Conservation (phyloP, 2,113 vertebrate species). For the Zapornia atra region DNA sequence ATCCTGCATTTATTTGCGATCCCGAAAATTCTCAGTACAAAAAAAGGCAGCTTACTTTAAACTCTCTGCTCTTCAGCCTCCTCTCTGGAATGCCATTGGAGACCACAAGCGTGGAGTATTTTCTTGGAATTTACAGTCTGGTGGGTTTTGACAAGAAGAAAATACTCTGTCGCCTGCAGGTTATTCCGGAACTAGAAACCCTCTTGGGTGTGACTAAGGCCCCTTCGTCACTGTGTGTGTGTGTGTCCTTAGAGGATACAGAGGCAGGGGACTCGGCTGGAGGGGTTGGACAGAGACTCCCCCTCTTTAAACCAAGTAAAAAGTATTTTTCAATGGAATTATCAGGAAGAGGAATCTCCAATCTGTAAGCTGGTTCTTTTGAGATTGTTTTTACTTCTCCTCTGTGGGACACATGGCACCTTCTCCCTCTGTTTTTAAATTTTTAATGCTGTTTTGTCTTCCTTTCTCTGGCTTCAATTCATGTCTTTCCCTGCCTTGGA, state of each 20-base stretch:
- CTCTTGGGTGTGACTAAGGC: not conserved
- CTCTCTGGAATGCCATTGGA: slow-evolving; percentile 17
- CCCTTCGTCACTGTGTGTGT: not conserved
- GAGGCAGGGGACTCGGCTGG: not conserved
- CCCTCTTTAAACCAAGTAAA: not conserved
- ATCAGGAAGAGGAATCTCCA: not conserved
- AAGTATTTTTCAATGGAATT: not conserved
- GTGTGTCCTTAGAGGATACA: not conserved
- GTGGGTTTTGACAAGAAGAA: not conserved
- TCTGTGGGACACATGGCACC: slow-evolving; percentile 3
- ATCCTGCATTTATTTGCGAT: not conserved
- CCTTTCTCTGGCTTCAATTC: slow-evolving; percentile 42
- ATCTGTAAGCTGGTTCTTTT: not conserved
- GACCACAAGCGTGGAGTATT: not conserved
- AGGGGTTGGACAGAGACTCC: not conserved
- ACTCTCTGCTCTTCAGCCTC: not conserved
- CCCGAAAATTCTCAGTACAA: slow-evolving; percentile 6
- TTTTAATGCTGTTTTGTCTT: slow-evolving; percentile 12
- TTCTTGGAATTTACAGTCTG: not conserved
- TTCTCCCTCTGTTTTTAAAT: slow-evolving; percentile 12
- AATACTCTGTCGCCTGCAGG: not conserved
- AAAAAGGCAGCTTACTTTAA: slow-evolving; percentile 34
- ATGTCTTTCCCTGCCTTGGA: slow-evolving; percentile 24
- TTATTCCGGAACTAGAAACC: not conserved
- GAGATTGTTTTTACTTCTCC: not conserved